phyloP scores from a whole-genome alignment of 2,113 vertebrate species.

The Pterocles orientalis region DNA sequence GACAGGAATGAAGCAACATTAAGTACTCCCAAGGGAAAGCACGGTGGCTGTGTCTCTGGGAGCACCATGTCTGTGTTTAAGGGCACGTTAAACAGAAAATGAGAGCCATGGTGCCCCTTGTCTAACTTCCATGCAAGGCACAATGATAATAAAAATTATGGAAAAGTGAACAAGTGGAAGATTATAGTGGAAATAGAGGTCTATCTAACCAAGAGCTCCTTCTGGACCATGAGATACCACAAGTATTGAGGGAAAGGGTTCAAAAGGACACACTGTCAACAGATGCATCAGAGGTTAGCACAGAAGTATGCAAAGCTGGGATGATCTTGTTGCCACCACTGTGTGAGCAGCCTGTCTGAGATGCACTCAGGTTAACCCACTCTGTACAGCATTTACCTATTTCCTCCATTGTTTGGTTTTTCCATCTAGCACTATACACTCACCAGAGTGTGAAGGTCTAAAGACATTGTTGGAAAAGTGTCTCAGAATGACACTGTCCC shows the following conservation, averaged over 20 bases:
- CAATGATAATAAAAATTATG: not conserved
- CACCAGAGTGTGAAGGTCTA: not conserved
- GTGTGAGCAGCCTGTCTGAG: not conserved
- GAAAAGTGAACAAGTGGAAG: not conserved
- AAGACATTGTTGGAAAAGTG: not conserved
- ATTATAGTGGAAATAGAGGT: not conserved
- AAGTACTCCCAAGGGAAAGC: not conserved
- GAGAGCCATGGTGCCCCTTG: not conserved
- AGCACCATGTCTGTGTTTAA: not conserved
- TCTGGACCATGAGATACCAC: not conserved
- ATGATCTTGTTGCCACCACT: not conserved
- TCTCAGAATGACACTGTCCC: not conserved
- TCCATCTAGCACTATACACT: not conserved
- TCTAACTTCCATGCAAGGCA: not conserved
- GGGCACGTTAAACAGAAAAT: not conserved
- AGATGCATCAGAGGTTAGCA: not conserved
- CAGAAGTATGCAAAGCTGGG: not conserved
- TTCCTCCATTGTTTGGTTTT: not conserved
- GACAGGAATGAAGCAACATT: not conserved
- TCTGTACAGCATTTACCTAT: not conserved
- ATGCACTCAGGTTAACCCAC: accelerated
- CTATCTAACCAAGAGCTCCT: not conserved
- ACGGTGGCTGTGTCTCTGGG: not conserved
- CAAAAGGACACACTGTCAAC: not conserved
- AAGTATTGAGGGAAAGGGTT: not conserved